Base-by-base conservation (phyloP, 2,888 invertebrate species). In the Platynereis dumerilii region DNA sequence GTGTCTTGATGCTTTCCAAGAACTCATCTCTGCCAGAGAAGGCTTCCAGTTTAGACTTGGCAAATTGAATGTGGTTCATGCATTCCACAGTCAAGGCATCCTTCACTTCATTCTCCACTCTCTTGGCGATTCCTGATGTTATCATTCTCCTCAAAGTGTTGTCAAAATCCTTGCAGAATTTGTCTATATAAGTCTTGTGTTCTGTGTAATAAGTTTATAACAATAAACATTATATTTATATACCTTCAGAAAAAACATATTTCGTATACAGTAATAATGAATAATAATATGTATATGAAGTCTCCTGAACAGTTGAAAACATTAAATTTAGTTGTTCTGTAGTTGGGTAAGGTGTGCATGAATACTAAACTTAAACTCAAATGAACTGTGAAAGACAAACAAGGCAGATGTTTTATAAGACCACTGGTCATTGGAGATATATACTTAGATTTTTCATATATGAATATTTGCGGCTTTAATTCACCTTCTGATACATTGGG, bases 101-200 rank as follows among this genome's bases (percentile, higher is more conserved):
- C n/a, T 48, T 22, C 7, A 48, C 17, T n/a, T 48, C 48, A 20
- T 22, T 48, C 20, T 48, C 48, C 22, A n/a, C 48, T 22, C 48
- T 5, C n/a, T 20, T 5, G 7, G 3, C 20, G 5, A 48, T 48
- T n/a, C 48, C 48, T 22, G 5, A 5, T 5, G 48, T 12, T 3
- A 48, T 22, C 48, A 48, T 48, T 22, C 10, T n/a, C n/a, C 22
- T 5, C 48, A 48, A 48, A 5, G 22, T 22, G n/a, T 48, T 22
- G 20, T 48, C 48, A 48, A 48, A 48, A n/a, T 48, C 48, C 48
- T 48, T 22, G 17, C 48, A 48, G 17, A 48, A 48, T n/a, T 48
- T 48, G 3, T 48, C 48, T 12, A 48, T 48, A 48, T 48, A 48
- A 10, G 48, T 48, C n/a, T 20, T 22, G 22, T 48, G 48, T 22